Conservation (phyloP, 2,888 invertebrate species). For the Hydraecia micacea region DNA sequence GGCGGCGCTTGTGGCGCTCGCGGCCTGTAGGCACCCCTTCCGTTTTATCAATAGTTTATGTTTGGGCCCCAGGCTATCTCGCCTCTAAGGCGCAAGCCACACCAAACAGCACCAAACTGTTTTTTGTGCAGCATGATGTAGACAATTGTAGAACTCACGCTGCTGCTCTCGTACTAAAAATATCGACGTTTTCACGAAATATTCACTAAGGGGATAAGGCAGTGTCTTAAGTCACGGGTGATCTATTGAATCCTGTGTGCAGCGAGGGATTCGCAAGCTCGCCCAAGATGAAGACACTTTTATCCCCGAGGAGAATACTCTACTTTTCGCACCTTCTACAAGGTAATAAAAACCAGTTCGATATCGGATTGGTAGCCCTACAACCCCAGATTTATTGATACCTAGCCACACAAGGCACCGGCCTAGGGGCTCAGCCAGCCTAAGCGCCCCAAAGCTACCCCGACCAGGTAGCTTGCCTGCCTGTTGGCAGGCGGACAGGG, state of each 20-base stretch:
- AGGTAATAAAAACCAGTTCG: neutral
- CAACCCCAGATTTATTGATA: neutral
- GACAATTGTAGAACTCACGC: neutral
- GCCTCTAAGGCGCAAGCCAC: constrained; percentile 55
- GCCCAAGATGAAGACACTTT: neutral
- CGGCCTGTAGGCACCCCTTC: constrained; percentile 73
- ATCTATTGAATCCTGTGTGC: neutral
- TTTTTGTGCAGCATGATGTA: constrained; percentile 23
- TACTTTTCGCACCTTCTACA: neutral
- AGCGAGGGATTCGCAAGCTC: neutral
- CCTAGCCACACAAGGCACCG: neutral
- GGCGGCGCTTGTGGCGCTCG: constrained; percentile 51
- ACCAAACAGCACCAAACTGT: constrained; percentile 44
- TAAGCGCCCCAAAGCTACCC: neutral
- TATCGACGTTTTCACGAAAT: neutral
- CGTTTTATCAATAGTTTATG: constrained; percentile 84
- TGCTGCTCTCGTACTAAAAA: neutral
- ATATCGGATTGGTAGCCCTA: neutral
- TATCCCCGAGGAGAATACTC: neutral
- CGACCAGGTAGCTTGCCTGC: neutral
- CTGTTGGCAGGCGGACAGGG: too few species aligned
- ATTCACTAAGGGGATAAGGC: neutral
- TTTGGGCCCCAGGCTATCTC: constrained; percentile 70
- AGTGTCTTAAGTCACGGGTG: neutral
- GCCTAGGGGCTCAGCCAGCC: neutral